Evolutionary conservation across 2,888 invertebrate species (phyloP), one percentile per base, ranked within the genome.

Genomic region (Brachypalpus laphriformis): DNA sequence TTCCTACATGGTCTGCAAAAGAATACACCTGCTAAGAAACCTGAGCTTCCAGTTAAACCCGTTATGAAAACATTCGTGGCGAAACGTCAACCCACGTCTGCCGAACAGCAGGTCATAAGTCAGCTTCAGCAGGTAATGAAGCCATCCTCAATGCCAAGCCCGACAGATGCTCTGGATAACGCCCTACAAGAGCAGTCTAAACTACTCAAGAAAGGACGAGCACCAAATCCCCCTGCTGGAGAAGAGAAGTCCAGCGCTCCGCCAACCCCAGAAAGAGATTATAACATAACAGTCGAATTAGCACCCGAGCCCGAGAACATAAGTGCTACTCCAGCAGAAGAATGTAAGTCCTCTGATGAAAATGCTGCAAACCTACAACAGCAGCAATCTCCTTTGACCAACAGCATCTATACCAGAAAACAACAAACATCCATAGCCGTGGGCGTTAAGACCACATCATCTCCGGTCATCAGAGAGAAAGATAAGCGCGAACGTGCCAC

Each of bases 41-140:
- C 96, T 0, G 94, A 94, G 88, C 92, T 96, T 82, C 96, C 96
- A 8, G 94, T 94, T 81, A 96, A 96, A 91, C 96, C 96, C 0
- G 93, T 93, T 4, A 93, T 94, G 89, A 94, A 92, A 82, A 90
- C 91, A 14, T 92, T 94, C 87, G 91, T 93, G 87, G 92, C 93
- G 87, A 94, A 94, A 87, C 93, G 94, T 87, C 88, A 88, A n/a
- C 89, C 90, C 88, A 88, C 87, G 16, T 75, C 87, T 6, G 90
- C 89, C 6, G 93, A 93, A 86, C 93, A 93, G 65, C 93, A 93
- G 88, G 92, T 93, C 83, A 92, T 93, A 78, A 93, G 92, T 89
- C 94, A 94, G 89, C 90, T 93, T 87, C 94, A 93, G 88, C 92
- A 93, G 88, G 91, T 92, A 31, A 92, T 92, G 70, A 92, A 92